Evolutionary conservation across 37 sponge, comb jelly and placozoan species (phyloP), one percentile per base, ranked within the genome.

Genomic region (Chondrilla cf. caribensis): DNA sequence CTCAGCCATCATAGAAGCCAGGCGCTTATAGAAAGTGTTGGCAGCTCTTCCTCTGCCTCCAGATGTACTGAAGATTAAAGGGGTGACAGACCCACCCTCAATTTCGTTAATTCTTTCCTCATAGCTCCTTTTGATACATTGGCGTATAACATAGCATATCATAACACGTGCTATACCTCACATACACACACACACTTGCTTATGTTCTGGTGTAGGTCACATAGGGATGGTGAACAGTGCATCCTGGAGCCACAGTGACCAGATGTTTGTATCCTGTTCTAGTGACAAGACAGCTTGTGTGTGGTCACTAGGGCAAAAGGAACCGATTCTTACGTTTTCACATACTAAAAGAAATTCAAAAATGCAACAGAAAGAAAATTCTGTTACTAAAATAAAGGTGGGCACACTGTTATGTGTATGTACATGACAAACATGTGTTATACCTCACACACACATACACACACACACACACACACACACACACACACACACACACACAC

Each of bases 271-370:
- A 25, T 70, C 94, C 0, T 58, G 86, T 19, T 95, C 95, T 0
- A 59, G 83, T 47, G 95, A 95, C 58, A 76, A 79, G 75, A 95
- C 87, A 0, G 95, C 94, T 4, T 37, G 85, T 38, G 54, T 94
- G 41, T 92, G 95, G 95, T 58, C 60, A 7, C 40, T 51, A 29
- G 73, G 41, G 5, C 84, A 59, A 14, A 85, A 93, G 60, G 86
- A 93, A 3, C 91, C 93, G 5, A 57, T 87, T 41, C 73, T 90
- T 25, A 80, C 60, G 26, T 70, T 83, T 21, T 37, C 38, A 28
- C 38, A 29, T 25, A 11, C 31, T 14, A 26, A 76, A 43, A 28
- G 15, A 15, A 84, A 84, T 81, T 22, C 60, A 57, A 81, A 81
- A 84, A 28, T 32, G 26, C 60, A 54, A 80, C 22, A n/a, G 28